A percentile compares a stretch with the other conserved stretches of the same genome.
Conservation (phyloP, 2,797 vertebrate genomes). For the Leptodactylus fallax region DNA sequence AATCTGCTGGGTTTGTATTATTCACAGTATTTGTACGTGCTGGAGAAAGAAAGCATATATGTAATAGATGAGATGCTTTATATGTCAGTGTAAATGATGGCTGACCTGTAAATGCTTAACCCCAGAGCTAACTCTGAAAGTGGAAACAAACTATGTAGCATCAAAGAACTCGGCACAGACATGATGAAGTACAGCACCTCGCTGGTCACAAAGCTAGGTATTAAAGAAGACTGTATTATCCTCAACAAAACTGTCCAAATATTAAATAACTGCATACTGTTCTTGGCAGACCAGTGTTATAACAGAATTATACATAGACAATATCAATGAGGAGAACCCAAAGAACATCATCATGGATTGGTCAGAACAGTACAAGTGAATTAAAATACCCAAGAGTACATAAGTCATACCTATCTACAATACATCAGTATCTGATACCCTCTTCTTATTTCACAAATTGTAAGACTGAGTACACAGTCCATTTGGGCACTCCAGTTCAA, state of each 20-base stretch:
- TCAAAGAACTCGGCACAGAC: not conserved
- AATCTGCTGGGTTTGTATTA: not conserved
- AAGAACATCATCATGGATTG: too few species aligned
- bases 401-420: too few species aligned
- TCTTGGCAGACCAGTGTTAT: not conserved
- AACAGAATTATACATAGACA: too few species aligned
- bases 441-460: not conserved
- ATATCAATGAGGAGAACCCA: too few species aligned
- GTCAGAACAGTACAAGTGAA: too few species aligned
- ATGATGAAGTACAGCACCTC: constrained; percentile 22
- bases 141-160: not conserved
- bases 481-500: too few species aligned
- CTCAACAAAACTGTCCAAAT: not conserved
- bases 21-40: not conserved
- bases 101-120: constrained; percentile 20
- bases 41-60: not conserved
- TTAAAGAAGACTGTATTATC: not conserved
- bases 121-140: not conserved
- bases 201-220: not conserved
- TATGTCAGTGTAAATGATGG: not conserved
- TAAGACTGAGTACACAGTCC: not conserved
- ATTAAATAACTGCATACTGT: not conserved
- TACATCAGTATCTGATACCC: not conserved
- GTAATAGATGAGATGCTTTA: not conserved
- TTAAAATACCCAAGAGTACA: too few species aligned